A percentile compares a stretch with the other conserved stretches of the same genome.
These are phyloP conservation scores for Phaethon lepturus DNA, from an alignment of 2,113 vertebrate genomes.

Conservation along the genomic window DNA sequence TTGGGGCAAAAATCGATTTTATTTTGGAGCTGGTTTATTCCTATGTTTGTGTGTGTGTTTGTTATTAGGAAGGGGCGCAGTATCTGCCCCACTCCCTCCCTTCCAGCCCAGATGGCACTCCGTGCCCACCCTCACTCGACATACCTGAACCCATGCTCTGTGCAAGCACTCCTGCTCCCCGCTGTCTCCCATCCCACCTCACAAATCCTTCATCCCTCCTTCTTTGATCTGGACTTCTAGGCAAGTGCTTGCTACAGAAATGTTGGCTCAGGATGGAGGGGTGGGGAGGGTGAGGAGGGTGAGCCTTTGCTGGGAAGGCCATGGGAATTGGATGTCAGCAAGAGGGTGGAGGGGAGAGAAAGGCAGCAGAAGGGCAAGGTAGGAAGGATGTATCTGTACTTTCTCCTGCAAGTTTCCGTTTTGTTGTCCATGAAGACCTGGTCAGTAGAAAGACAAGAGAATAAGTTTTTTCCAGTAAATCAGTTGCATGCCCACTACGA, in stretches of 20 bases:
- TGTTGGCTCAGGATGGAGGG: neutral
- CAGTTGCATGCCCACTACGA: neutral
- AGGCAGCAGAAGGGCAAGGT: neutral
- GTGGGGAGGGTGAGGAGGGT: neutral
- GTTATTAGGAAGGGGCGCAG: neutral
- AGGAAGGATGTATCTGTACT: neutral
- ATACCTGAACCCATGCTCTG: fast-evolving
- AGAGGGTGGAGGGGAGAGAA: neutral
- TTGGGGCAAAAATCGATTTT: neutral
- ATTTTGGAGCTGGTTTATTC: neutral
- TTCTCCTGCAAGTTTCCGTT: neutral
- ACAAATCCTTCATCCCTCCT: neutral
- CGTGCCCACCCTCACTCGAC: fast-evolving
- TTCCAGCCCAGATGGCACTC: fast-evolving
- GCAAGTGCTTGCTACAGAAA: neutral
- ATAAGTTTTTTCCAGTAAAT: neutral
- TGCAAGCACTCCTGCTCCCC: neutral
- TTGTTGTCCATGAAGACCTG: neutral
- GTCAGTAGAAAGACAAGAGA: neutral
- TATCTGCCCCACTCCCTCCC: neutral
- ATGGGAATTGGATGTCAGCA: neutral
- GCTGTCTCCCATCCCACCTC: fast-evolving
- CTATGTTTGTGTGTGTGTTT: neutral
- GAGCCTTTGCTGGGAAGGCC: neutral
- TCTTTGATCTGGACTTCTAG: neutral